Evolutionary conservation across 2,797 vertebrate genomes (phyloP).

Genomic region (Xiphorhynchus erythropygius): DNA sequence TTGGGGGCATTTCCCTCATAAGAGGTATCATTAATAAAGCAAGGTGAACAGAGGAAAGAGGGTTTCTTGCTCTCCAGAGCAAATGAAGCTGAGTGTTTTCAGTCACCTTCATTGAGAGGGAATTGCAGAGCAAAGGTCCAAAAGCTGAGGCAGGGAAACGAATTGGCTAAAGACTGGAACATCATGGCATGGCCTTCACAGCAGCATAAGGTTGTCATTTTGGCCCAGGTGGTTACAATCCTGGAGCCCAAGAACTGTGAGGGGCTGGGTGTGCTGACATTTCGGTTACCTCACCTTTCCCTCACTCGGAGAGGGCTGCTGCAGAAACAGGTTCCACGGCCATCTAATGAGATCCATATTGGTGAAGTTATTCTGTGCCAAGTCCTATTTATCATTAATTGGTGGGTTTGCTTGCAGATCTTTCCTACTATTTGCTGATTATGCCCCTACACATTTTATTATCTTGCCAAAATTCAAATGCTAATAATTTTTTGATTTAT

Average conservation of each 20-base stretch:
- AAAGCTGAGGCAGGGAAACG: constrained; percentile 55
- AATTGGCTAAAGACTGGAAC: constrained; percentile 51
- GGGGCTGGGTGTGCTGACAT: constrained; percentile 55
- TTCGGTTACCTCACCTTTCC: constrained; percentile 74
- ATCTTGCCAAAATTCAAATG: constrained; percentile 74
- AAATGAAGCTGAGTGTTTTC: not conserved
- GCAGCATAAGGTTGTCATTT: constrained; percentile 78
- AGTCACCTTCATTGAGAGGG: not conserved
- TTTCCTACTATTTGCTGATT: constrained; percentile 75
- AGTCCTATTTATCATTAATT: constrained; percentile 75
- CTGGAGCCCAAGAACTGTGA: constrained; percentile 34
- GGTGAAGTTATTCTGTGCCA: constrained; percentile 56
- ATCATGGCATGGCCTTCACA: not conserved
- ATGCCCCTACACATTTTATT: constrained; percentile 68
- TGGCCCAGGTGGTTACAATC: constrained; percentile 77
- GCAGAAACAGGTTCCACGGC: constrained; percentile 68
- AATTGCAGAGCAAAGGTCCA: constrained; percentile 27
- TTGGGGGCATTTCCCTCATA: constrained; percentile 58
- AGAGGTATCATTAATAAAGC: constrained; percentile 61
- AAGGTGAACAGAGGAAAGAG: constrained; percentile 22
- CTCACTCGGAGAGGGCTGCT: constrained; percentile 60
- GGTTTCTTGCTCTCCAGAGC: not conserved
- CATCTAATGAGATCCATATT: constrained; percentile 79
- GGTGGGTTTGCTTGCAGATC: constrained; percentile 67
- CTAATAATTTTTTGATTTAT: constrained; percentile 76